phyloP scores from a whole-genome alignment of 2,888 invertebrate genomes.

The Abscondita cerata region DNA sequence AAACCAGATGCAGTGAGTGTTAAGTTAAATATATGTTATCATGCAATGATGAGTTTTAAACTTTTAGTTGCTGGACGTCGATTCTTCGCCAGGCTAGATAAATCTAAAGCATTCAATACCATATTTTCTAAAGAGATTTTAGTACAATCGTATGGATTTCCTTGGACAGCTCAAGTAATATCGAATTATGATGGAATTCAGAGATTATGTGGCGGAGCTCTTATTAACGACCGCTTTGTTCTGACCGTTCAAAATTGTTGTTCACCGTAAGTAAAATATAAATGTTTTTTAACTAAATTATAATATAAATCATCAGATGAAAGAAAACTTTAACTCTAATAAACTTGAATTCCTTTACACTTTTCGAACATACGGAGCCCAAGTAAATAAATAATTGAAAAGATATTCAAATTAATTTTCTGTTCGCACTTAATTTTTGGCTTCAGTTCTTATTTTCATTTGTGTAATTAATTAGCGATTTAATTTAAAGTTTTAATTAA shows the following conservation, averaged over 20 bases:
- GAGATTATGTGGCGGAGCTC: slow-evolving; percentile 24
- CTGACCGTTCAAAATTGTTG: slow-evolving; percentile 30
- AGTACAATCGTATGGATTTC: slow-evolving; percentile 27
- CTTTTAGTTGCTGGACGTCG: slow-evolving; percentile 29
- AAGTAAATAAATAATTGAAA: no score
- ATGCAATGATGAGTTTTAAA: no score
- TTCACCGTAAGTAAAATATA: slow-evolving; percentile 30
- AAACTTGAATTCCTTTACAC: no score
- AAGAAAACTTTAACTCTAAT: no score
- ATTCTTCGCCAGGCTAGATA: slow-evolving; percentile 30
- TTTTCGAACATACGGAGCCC: no score
- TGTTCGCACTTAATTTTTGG: no score
- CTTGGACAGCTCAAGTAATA: slow-evolving; percentile 29
- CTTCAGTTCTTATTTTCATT: no score
- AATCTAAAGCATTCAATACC: slow-evolving; percentile 5
- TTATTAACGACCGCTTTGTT: slow-evolving; percentile 36
- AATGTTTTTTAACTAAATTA: no score
- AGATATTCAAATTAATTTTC: no score
- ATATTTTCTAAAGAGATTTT: slow-evolving; percentile 11
- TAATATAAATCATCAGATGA: no score
- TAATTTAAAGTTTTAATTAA: no score
- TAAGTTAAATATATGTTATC: neutral
- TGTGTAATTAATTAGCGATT: no score
- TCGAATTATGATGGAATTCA: slow-evolving; percentile 9
- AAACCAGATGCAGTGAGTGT: slow-evolving; percentile 31